Conservation (phyloP, 2,888 invertebrate species). For the Sphinx pinastri region DNA sequence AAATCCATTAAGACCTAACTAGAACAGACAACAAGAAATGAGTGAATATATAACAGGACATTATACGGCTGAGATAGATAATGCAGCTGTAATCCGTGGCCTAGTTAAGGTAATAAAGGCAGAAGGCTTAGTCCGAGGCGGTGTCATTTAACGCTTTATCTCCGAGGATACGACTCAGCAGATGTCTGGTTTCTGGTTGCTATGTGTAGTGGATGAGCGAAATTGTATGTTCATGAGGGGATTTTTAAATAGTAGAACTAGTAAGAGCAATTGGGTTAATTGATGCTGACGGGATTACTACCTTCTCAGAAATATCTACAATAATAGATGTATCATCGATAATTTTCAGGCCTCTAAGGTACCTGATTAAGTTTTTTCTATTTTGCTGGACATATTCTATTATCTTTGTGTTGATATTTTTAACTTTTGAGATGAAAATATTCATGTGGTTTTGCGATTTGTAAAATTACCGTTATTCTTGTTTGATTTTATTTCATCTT, state of each 20-base stretch:
- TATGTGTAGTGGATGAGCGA: slow-evolving; percentile 34
- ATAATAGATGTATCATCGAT: too few species aligned
- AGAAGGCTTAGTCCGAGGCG: slow-evolving; percentile 22
- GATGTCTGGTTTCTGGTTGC: slow-evolving; percentile 49
- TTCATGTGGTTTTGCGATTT: too few species aligned
- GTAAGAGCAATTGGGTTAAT: too few species aligned
- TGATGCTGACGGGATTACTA: too few species aligned
- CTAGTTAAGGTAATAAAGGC: slow-evolving; percentile 27
- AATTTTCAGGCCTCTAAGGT: too few species aligned
- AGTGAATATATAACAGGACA: not conserved
- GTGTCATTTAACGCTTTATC: slow-evolving; percentile 52
- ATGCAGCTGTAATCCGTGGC: slow-evolving; percentile 12
- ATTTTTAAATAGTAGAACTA: not conserved
- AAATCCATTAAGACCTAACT: not conserved
- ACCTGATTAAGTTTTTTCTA: too few species aligned
- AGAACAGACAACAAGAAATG: not conserved
- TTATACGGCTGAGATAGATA: slow-evolving; percentile 11
- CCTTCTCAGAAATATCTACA: too few species aligned
- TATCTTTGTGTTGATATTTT: too few species aligned
- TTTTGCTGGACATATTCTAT: too few species aligned
- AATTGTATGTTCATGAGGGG: not conserved
- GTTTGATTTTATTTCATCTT: too few species aligned
- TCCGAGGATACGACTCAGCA: slow-evolving; percentile 55
- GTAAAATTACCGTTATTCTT: too few species aligned
- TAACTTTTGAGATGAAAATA: too few species aligned